Evolutionary conservation across 2,888 invertebrate species (phyloP).

Genomic region (Lumbricus terrestris): DNA sequence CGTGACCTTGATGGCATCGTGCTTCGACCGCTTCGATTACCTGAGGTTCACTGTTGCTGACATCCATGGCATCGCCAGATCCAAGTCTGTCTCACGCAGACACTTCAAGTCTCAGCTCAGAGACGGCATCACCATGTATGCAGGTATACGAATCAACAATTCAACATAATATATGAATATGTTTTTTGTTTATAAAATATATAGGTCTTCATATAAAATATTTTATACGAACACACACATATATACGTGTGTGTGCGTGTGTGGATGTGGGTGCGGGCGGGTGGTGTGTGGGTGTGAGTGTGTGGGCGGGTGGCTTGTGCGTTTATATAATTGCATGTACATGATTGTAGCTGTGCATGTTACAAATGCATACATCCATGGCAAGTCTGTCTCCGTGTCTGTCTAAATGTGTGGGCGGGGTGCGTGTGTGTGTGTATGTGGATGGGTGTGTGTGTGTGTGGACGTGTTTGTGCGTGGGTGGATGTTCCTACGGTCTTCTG

Average conservation of each 20-base stretch:
- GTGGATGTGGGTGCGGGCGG: background rate
- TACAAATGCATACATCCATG: too few relatives aligned
- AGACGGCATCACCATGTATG: background rate
- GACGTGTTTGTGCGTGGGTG: background rate
- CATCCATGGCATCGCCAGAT: constrained; percentile 31
- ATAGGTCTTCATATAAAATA: too few relatives aligned
- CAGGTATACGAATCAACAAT: background rate
- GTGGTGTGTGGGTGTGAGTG: background rate
- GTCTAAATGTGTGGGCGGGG: too few relatives aligned
- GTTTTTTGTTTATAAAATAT: too few relatives aligned
- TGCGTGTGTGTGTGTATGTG: background rate
- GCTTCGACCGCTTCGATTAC: constrained; percentile 28
- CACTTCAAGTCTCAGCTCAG: constrained; percentile 11
- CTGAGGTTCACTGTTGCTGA: constrained; percentile 35
- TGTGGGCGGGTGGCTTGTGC: too few relatives aligned
- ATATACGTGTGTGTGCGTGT: background rate
- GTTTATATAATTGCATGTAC: too few relatives aligned
- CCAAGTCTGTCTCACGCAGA: constrained; percentile 25
- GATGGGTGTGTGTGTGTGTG: background rate
- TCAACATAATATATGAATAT: too few relatives aligned
- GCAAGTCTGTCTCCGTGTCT: too few relatives aligned
- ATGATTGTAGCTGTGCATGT: too few relatives aligned
- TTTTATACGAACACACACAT: too few relatives aligned
- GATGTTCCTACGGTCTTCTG: background rate
- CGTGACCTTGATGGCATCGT: background rate